phyloP scores from a whole-genome alignment of 2,888 invertebrate genomes.

The Nesidiocoris tenuis region DNA sequence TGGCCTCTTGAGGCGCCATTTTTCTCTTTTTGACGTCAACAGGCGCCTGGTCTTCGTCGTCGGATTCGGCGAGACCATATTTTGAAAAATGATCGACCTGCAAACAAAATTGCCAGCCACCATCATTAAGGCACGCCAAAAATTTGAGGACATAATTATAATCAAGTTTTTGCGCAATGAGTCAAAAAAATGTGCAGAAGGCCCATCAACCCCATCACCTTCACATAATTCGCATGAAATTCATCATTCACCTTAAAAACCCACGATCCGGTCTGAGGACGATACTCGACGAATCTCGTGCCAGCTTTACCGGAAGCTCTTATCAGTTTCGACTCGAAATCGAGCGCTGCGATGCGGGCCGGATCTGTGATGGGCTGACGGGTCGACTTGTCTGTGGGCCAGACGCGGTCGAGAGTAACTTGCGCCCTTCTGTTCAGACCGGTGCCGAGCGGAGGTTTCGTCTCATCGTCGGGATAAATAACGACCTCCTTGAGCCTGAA shows the following conservation, averaged over 20 bases:
- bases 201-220: no score
- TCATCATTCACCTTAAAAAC: constrained; percentile 82
- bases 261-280: constrained; percentile 96
- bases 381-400: constrained; percentile 85
- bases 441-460: constrained; percentile 83
- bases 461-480: constrained; percentile 86
- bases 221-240: no score
- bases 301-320: constrained; percentile 81
- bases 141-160: no score
- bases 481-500: constrained; percentile 93
- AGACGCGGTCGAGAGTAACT: constrained; percentile 88
- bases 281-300: constrained; percentile 89
- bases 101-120: no score
- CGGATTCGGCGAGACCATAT: constrained; percentile 85
- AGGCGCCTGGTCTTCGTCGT: constrained; percentile 63
- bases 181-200: no score
- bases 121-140: no score
- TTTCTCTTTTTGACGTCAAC: constrained; percentile 43
- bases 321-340: constrained; percentile 82
- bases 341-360: constrained; percentile 73
- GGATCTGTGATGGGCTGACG: constrained; percentile 77
- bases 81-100: constrained; percentile 92
- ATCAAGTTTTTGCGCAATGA: no score
- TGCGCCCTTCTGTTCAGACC: constrained; percentile 89
- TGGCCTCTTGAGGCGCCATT: constrained; percentile 5